Base-by-base conservation (phyloP, 64 coral and sea anemone genomes). In the Stichodactyla helianthus region DNA sequence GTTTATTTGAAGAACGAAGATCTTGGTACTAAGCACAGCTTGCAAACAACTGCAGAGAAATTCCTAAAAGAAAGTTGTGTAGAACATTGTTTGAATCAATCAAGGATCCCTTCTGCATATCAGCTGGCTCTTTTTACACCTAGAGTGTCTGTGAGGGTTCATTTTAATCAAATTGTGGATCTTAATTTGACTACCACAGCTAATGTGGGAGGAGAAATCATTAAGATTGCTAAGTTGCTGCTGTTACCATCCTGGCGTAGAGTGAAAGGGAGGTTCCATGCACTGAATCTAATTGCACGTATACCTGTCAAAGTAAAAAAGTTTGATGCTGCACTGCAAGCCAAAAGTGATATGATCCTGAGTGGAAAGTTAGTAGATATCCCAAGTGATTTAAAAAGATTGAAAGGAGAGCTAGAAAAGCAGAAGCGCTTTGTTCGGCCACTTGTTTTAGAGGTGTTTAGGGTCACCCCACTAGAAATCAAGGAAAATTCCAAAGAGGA, bases 271-370 rank as follows among this genome's bases (percentile, higher is more conserved):
- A 99, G 93, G 60, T 64, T 86, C 19, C 87, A 95, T 83, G 93
- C 87, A 10, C 67, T 99, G 9, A 87, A 94, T 63, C 87, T 99
- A 19, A 89, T 99, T 52, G 82, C 93, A 25, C 92, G 91, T 61
- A 93, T 99, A 20, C 97, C 97, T 22, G 77, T 88, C 2, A 94
- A 94, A 79, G 80, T 97, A 19, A 99, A 94, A 59, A 99, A 95
- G 84, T 88, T 99, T 76, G 64, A 90, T 22, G 88, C 92, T 18
- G 85, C 76, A 82, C 63, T 99, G 13, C 16, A 62, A 53, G 82
- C n/a, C n/a, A 95, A 99, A 59, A 83, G 88, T 70, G 93, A 87
- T 61, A 93, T 99, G 82, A 55, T 95, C 27, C 59, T 99, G 9
- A 93, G 88, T 52, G 97, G 97, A 12, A 87, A 90, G 65, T 53